Evolutionary conservation across 1,140 invertebrate genomes (phyloP), one percentile per base, ranked within the genome.

Genomic region (Neodiprion virginianus): DNA sequence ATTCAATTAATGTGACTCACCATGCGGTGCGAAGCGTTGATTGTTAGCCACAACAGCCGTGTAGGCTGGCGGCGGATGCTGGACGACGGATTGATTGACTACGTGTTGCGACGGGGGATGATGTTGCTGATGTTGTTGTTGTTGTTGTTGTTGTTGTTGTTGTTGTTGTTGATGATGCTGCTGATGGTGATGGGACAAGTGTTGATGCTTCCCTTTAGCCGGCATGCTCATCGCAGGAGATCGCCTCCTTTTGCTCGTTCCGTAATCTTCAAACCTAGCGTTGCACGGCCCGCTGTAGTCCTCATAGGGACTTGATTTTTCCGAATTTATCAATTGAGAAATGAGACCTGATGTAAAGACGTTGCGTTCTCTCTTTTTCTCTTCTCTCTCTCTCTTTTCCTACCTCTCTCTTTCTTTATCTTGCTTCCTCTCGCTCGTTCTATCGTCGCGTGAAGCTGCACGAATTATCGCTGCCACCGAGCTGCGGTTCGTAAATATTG

Each of bases 151-250:
- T 0, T 72, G 23, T 17, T 80, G 80, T 11, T 79, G 77, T 28
- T 78, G 76, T 8, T 80, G 80, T 1, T 77, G 76, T 12, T 78
- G 75, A 9, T 80, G 80, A 28, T 79, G 81, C 5, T 77, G 78
- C 11, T 78, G 77, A 17, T 78, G 79, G 17, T 81, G 81, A 49
- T 83, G 83, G 70, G 79, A 70, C 76, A 79, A 76, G 50, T 84
- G 84, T 74, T 85, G 84, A 68, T 84, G 82, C 71, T 85, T 85
- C 72, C 84, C 84, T 78, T 84, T 85, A 69, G 78, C 79, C 80
- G 84, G 82, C 84, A 86, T 86, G 77, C 81, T 86, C 83, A 86
- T 84, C 81, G 78, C 79, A 81, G 70, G 74, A 78, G 79, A 79
- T 73, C 72, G 68, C 72, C 79, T 77, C 79, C 81, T 75, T 79